Percentiles rank a stretch among this genome's conserved stretches.
These are phyloP conservation scores for Rostratula benghalensis DNA, from an alignment of 2,113 vertebrate genomes.

Conservation along the genomic window DNA sequence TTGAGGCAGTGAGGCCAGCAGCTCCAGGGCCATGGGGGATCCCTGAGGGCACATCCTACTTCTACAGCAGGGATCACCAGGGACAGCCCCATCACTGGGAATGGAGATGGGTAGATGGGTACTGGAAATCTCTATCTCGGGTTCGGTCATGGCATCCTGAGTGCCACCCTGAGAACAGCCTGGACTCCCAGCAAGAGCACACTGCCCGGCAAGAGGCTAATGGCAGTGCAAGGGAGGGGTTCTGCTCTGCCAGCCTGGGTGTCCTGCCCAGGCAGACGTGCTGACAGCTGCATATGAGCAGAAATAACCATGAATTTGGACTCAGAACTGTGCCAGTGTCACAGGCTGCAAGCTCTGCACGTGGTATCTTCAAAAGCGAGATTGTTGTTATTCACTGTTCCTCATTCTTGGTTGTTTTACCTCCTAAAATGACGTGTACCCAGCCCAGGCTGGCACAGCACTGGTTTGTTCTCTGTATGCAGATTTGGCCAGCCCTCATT, in stretches of 20 bases:
- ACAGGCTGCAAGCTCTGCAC: neutral
- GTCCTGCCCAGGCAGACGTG: neutral
- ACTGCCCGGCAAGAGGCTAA: neutral
- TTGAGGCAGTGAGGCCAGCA: neutral
- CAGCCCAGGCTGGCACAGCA: neutral
- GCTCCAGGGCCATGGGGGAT: neutral
- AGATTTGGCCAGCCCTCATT: neutral
- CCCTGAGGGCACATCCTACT: too few relatives aligned
- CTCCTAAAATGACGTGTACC: rapidly evolving
- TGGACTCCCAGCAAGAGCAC: neutral
- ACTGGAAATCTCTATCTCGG: neutral
- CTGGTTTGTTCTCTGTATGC: neutral
- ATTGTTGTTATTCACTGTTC: neutral
- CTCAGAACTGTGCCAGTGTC: neutral
- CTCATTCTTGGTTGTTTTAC: neutral
- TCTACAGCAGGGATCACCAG: neutral
- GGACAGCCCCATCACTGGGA: neutral
- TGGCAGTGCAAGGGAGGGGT: rapidly evolving
- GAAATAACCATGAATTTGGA: neutral
- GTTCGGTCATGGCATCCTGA: rapidly evolving
- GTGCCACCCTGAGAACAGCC: neutral
- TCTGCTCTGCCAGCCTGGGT: neutral
- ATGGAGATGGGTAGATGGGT: rapidly evolving
- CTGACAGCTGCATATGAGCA: neutral
- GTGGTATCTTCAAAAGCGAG: neutral